A percentile compares a stretch with the other conserved stretches of the same genome.
These are phyloP conservation scores for Xenopus laevis DNA, from an alignment of 2,113 vertebrate genomes.

Conservation along the genomic window DNA sequence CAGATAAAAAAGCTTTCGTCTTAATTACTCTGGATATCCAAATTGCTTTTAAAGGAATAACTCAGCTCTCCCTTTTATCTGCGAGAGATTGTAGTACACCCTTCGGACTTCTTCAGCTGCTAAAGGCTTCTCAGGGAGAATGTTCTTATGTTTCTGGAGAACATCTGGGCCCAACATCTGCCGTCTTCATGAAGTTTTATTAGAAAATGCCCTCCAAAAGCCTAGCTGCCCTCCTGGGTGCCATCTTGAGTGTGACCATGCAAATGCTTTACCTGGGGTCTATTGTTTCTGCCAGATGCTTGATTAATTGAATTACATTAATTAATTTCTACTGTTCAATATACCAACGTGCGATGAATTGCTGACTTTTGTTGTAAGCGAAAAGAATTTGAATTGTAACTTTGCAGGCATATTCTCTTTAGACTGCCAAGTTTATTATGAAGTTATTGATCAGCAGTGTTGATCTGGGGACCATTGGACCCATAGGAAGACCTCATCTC, in stretches of 20 bases:
- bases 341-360: too few species aligned
- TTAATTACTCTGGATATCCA: slow-evolving; percentile 27
- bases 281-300: slow-evolving; percentile 46
- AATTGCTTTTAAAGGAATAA: slow-evolving; percentile 31
- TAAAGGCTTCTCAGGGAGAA: slow-evolving; percentile 25
- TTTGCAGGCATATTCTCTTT: too few species aligned
- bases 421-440: too few species aligned
- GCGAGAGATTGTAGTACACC: slow-evolving; percentile 27
- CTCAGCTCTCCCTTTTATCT: slow-evolving; percentile 19
- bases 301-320: slow-evolving; percentile 49
- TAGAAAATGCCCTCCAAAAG: slow-evolving; percentile 31
- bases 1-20: neutral
- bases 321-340: slow-evolving; percentile 39
- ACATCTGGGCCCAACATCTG: slow-evolving; percentile 39
- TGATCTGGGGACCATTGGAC: too few species aligned
- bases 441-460: too few species aligned
- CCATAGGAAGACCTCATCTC: too few species aligned
- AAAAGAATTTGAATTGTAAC: too few species aligned
- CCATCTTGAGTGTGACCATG: slow-evolving; percentile 28
- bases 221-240: slow-evolving; percentile 8
- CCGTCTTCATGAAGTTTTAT: slow-evolving; percentile 41
- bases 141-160: slow-evolving; percentile 37
- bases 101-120: slow-evolving; percentile 20
- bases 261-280: slow-evolving; percentile 40
- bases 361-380: too few species aligned